Percentiles rank a stretch among this genome's conserved stretches.
Conservation (phyloP, 2,797 vertebrate species). For the Eleutherodactylus coqui region DNA sequence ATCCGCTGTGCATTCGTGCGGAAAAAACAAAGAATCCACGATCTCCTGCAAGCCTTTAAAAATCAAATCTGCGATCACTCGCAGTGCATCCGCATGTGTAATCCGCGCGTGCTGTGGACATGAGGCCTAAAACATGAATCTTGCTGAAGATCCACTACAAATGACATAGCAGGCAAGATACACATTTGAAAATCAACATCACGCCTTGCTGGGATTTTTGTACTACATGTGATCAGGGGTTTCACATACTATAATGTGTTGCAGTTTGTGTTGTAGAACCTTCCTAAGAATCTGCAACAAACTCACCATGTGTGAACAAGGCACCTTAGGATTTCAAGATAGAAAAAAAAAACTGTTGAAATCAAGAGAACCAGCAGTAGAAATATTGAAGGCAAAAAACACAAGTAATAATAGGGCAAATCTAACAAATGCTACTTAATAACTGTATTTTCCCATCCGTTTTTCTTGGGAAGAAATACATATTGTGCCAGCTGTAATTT, state of each 20-base stretch:
- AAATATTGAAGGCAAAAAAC: neutral
- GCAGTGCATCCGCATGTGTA: too few species aligned
- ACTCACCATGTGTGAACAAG: too few species aligned
- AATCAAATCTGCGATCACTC: too few species aligned
- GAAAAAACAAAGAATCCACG: too few species aligned
- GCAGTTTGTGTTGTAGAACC: too few species aligned
- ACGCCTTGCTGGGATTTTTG: neutral
- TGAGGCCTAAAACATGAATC: too few species aligned
- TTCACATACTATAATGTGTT: neutral
- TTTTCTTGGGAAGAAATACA: constrained; percentile 21
- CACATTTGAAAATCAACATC: neutral
- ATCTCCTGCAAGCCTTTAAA: too few species aligned
- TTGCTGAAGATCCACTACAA: too few species aligned
- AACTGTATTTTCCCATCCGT: neutral
- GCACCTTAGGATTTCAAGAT: neutral
- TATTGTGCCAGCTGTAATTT: neutral
- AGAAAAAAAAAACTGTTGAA: neutral
- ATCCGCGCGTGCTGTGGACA: too few species aligned
- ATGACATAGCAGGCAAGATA: too few species aligned
- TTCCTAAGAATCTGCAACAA: neutral
- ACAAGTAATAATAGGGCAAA: neutral
- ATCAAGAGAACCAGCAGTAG: neutral
- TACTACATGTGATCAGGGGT: neutral
- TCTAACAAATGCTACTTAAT: constrained; percentile 8
- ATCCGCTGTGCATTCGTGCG: too few species aligned